These are phyloP conservation scores for Triplophysa dalaica DNA, from an alignment of 2,113 vertebrate genomes.

Conservation along the genomic window DNA sequence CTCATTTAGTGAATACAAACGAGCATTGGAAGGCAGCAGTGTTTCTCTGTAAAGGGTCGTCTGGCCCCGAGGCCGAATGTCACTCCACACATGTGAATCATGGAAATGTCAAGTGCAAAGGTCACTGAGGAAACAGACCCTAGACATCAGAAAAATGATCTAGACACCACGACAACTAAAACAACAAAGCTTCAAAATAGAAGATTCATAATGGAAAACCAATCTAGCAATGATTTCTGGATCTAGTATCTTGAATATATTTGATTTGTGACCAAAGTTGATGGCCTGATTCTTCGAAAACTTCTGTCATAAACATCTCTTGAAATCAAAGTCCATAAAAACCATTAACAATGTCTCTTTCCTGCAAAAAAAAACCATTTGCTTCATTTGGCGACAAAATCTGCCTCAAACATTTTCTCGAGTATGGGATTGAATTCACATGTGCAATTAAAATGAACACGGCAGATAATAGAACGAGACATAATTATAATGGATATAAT, in stretches of 20 bases:
- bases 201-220: neutral
- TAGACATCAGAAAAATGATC: conserved; percentile 32
- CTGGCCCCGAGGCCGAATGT: conserved; percentile 68
- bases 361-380: no score
- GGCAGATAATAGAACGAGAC: conserved; percentile 28
- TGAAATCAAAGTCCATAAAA: neutral
- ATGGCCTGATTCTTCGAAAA: neutral
- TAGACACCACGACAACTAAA: conserved; percentile 8
- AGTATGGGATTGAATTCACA: conserved; percentile 2
- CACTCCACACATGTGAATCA: conserved; percentile 71
- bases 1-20: neutral
- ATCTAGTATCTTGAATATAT: no score
- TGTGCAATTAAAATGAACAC: conserved; percentile 17
- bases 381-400: no score
- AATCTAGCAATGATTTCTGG: no score
- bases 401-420: no score
- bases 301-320: no score
- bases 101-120: conserved; percentile 73
- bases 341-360: neutral
- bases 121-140: conserved; percentile 42
- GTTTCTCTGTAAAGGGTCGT: conserved; percentile 67
- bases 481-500: conserved; percentile 24
- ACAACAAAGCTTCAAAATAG: neutral
- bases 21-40: neutral
- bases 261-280: no score